Evolutionary conservation across 2,113 vertebrate species (phyloP), one percentile per base, ranked within the genome.

Genomic region (Platysternon megacephalum): DNA sequence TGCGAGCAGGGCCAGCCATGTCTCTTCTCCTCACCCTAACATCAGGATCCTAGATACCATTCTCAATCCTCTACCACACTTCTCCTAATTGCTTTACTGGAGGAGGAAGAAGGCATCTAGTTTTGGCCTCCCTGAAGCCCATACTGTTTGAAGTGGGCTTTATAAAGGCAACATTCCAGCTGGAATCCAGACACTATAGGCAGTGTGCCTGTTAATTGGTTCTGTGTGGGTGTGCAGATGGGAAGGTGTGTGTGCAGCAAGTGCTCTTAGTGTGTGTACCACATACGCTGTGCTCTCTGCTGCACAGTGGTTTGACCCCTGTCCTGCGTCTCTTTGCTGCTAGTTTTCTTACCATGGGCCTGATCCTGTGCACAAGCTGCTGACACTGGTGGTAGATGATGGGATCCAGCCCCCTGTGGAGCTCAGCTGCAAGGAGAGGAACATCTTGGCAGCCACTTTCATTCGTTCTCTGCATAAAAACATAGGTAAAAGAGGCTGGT

Each of bases 381-480:
- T 99, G 96, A 99, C 99, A 1, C 97, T 99, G 87, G 99, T 99
- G 96, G 99, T 99, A 82, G 99, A 99, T 98, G 99, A 99, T 97
- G 99, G 99, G 86, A 99, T 99, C 94, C 99, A 99, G 93, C 99
- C 99, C 81, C 99, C 99, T 11, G 99, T 99, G 98, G 99, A 99
- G 96, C 99, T 99, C 95, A 99, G 99, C 98, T 99, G 99, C 98
- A 99, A 99, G 98, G 99, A 99, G 96, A 98, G 99, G 95, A 99
- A 99, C 98, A 99, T 99, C 97, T 99, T 99, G 98, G 99, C 99
- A 26, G 99, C 99, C 96, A 99, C 99, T 88, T 99, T 99, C 97
- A 99, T 99, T 94, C 99, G 99, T 84, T 99, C 99, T 88, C 98
- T 99, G 82, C 99, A 99, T 98, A 99, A 99, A 95, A 99, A 99